Conservation (phyloP, 2,113 vertebrate genomes). For the Glareola pratincola region DNA sequence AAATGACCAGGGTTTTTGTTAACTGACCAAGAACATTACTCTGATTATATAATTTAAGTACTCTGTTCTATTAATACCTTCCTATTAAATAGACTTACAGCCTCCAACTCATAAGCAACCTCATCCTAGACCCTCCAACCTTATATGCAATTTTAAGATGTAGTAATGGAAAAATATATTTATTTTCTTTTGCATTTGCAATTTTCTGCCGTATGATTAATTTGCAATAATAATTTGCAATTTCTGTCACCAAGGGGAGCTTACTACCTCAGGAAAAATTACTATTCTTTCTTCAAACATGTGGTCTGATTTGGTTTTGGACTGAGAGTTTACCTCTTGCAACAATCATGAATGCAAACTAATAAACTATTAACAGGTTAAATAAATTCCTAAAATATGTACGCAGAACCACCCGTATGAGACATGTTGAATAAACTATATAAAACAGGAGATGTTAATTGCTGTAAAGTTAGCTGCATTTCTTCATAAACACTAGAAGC, state of each 20-base stretch:
- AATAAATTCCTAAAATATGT: neutral
- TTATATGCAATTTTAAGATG: constrained; percentile 30
- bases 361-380: neutral
- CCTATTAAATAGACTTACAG: neutral
- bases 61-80: constrained; percentile 33
- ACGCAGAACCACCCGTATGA: neutral
- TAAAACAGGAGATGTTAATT: neutral
- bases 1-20: constrained; percentile 54
- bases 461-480: neutral
- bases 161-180: constrained; percentile 33
- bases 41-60: constrained; percentile 60
- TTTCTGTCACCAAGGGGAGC: constrained; percentile 62
- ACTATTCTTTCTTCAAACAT: neutral
- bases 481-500: neutral
- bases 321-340: neutral
- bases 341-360: neutral
- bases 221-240: constrained; percentile 43
- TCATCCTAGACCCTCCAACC: neutral
- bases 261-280: constrained; percentile 39
- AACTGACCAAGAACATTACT: constrained; percentile 48
- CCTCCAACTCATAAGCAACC: neutral
- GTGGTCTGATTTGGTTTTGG: neutral
- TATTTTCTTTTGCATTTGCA: constrained; percentile 59
- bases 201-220: constrained; percentile 33
- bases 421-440: neutral